Evolutionary conservation across 2,888 invertebrate species (phyloP).

Genomic region (Dioctria rufipes): DNA sequence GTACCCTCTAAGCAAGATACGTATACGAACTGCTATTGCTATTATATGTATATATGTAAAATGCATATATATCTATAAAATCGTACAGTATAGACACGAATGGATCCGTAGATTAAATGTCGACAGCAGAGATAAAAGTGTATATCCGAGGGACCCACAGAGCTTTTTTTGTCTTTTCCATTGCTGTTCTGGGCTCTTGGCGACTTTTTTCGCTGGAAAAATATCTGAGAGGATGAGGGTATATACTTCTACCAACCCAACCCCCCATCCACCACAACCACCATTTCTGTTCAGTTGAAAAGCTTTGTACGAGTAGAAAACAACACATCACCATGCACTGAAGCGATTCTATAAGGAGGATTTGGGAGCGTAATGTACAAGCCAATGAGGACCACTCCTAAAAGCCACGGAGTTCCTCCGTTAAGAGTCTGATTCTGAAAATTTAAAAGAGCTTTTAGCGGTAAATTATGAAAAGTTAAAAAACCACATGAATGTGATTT

Average conservation of each 20-base stretch:
- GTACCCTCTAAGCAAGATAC: neutral
- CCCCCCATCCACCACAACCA: neutral
- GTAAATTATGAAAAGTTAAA: slow-evolving; percentile 72
- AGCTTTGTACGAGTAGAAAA: neutral
- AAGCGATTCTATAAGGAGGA: neutral
- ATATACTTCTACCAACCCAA: neutral
- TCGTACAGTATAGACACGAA: slow-evolving; percentile 23
- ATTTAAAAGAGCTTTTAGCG: slow-evolving; percentile 72
- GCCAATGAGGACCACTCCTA: slow-evolving; percentile 54
- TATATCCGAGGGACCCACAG: slow-evolving; percentile 38
- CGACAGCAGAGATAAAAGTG: slow-evolving; percentile 52
- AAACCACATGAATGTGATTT: slow-evolving; percentile 70
- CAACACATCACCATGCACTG: slow-evolving; percentile 25
- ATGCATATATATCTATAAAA: slow-evolving; percentile 11
- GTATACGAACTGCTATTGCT: neutral
- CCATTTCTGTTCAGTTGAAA: neutral
- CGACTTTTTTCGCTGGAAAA: slow-evolving; percentile 4
- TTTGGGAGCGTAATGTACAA: slow-evolving; percentile 20
- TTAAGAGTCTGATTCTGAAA: slow-evolving; percentile 66
- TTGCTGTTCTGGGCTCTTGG: slow-evolving; percentile 29
- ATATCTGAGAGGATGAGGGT: neutral
- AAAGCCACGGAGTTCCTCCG: slow-evolving; percentile 53
- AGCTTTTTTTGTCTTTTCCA: slow-evolving; percentile 36
- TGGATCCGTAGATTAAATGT: slow-evolving; percentile 52
- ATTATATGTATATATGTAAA: too few species aligned